Evolutionary conservation across 2,888 invertebrate genomes (phyloP).

Genomic region (Ariolimax columbianus): DNA sequence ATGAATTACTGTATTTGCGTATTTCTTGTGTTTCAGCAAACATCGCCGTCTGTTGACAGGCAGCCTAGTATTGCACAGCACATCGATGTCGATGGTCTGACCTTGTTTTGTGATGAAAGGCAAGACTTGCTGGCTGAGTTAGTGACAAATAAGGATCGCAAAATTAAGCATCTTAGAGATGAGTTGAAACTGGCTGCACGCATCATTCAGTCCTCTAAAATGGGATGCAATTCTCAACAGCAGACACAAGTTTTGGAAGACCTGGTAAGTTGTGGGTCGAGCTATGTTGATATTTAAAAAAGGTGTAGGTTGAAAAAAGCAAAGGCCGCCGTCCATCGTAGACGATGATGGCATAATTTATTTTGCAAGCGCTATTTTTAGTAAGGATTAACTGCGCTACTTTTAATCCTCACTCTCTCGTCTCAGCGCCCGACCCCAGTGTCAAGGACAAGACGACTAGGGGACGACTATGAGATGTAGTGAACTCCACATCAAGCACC

Average conservation of each 20-base stretch:
- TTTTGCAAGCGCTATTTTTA: too few species aligned
- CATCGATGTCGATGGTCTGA: conserved; percentile 47
- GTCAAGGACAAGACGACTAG: too few species aligned
- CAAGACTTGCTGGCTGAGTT: conserved; percentile 33
- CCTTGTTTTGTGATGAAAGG: conserved; percentile 43
- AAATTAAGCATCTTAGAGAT: conserved; percentile 26
- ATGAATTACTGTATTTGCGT: too few species aligned
- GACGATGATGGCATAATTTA: too few species aligned
- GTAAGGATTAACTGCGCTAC: too few species aligned
- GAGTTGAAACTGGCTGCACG: background rate
- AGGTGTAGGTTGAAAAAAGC: too few species aligned
- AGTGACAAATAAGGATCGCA: conserved; percentile 28
- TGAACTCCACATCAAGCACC: too few species aligned
- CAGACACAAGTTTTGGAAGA: conserved; percentile 18
- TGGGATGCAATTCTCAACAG: background rate
- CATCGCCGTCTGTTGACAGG: conserved; percentile 7
- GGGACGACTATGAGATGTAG: too few species aligned
- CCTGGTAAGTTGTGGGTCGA: background rate
- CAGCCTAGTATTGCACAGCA: conserved; percentile 40
- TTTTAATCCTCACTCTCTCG: too few species aligned
- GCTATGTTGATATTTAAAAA: too few species aligned
- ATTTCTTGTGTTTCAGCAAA: conserved; percentile 18
- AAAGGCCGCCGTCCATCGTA: too few species aligned
- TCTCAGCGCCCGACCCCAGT: too few species aligned
- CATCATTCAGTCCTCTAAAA: background rate